Conservation (phyloP, 1,140 invertebrate genomes). For the Nasonia vitripennis region DNA sequence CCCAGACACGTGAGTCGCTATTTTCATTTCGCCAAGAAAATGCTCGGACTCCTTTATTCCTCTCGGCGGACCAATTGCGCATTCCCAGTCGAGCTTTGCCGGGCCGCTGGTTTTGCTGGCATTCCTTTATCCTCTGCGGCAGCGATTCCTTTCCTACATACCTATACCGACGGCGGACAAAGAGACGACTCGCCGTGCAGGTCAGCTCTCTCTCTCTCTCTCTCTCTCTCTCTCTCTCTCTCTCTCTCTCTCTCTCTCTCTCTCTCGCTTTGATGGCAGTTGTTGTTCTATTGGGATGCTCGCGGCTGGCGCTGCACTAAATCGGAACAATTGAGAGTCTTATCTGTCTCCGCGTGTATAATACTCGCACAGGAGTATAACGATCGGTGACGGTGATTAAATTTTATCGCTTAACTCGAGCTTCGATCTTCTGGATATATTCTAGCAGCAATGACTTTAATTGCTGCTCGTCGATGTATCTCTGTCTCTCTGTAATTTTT, state of each 20-base stretch:
- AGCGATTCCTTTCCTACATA: not conserved
- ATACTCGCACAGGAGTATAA: not conserved
- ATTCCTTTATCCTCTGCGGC: not conserved
- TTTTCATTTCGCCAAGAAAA: not conserved
- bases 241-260: too few relatives aligned
- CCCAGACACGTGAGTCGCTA: slow-evolving; percentile 83
- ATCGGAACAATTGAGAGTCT: not conserved
- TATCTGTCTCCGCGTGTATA: not conserved
- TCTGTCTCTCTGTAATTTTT: not conserved
- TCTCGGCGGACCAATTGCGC: slow-evolving; percentile 24
- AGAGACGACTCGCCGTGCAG: not conserved
- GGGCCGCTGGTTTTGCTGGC: not conserved
- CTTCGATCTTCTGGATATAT: not conserved
- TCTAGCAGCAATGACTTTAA: not conserved
- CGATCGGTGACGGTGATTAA: not conserved
- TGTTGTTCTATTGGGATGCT: not conserved
- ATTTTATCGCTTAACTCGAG: not conserved
- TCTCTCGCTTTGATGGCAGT: not conserved
- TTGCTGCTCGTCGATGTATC: not conserved
- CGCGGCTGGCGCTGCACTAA: not conserved
- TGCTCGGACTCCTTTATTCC: slow-evolving; percentile 3
- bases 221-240: too few relatives aligned
- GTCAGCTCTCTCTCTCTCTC: not conserved
- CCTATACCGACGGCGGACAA: not conserved
- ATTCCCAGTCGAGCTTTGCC: not conserved